Evolutionary conservation across 2,113 vertebrate species (phyloP), one percentile per base, ranked within the genome.

Genomic region (Galbula dea): DNA sequence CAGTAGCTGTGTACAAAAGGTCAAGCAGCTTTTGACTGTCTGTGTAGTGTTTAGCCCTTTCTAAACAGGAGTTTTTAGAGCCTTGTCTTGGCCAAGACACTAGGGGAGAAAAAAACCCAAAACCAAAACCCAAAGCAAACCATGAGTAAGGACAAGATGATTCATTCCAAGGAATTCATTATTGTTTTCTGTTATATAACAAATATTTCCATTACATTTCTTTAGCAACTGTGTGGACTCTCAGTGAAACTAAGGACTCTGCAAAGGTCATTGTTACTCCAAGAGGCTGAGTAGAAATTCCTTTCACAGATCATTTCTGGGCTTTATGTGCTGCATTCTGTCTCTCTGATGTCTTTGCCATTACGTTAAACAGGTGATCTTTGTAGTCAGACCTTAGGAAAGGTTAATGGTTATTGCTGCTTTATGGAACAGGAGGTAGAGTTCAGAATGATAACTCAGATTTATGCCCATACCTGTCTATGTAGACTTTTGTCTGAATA

Each of bases 351-450:
- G 32, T 34, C 80, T 88, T 90, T 93, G 73, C 58, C 43, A 65
- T 93, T 90, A 81, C 3, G 2, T 84, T 86, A 74, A 86, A 89
- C 2, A 6, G 52, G 46, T 0, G 26, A 87, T 90, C 89, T 86
- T 84, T 89, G 81, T 87, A 89, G 72, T 78, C 74, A 82, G 83
- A 52, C 69, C 88, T 66, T 79, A 86, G 57, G 82, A 94, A 93
- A 95, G 83, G 76, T 93, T 96, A 94, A 95, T 90, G 77, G 45
- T 88, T 95, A 92, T 92, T 94, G 68, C 88, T 88, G 71, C 62
- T 79, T 10, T 65, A 59, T 73, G 65, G 39, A 76, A 75, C 57
- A 73, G 67, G 69, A 94, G 46, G 73, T 67, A 88, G 86, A 83
- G 68, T 83, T 79, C 71, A 66, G 86, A 80, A 90, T 48, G 59